These are phyloP conservation scores for Onchidella celtica DNA, from an alignment of 2,888 invertebrate genomes.

Conservation along the genomic window DNA sequence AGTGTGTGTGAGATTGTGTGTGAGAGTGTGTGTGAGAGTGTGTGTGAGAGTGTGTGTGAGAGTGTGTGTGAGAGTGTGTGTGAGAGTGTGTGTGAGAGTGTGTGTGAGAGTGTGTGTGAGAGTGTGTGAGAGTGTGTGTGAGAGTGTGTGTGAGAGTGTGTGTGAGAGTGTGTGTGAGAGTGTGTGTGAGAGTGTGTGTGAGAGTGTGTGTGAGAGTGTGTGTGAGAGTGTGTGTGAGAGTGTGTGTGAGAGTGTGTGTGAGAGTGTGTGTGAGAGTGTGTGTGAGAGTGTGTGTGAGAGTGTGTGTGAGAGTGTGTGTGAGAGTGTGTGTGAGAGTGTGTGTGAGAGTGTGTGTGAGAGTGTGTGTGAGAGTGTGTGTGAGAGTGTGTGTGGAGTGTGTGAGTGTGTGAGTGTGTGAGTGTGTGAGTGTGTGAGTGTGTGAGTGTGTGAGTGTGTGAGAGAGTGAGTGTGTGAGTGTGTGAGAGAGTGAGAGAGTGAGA, in stretches of 20 bases:
- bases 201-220: background rate
- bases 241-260: constrained; percentile 4
- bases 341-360: background rate
- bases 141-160: background rate
- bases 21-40: background rate
- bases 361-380: constrained; percentile 8
- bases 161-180: background rate
- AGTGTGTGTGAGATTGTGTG: constrained; percentile 27
- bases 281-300: background rate
- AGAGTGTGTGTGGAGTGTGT: constrained; percentile 2
- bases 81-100: constrained; percentile 4
- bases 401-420: constrained; percentile 1
- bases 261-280: background rate
- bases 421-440: background rate
- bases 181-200: background rate
- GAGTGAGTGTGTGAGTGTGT: no score
- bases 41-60: background rate
- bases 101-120: constrained; percentile 12
- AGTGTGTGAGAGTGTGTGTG: constrained; percentile 4
- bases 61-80: constrained; percentile 10
- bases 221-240: background rate
- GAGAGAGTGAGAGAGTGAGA: no score
- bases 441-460: background rate
- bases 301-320: background rate
- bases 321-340: background rate